Evolutionary conservation across 2,113 vertebrate genomes (phyloP).

Genomic region (Cariama cristata): DNA sequence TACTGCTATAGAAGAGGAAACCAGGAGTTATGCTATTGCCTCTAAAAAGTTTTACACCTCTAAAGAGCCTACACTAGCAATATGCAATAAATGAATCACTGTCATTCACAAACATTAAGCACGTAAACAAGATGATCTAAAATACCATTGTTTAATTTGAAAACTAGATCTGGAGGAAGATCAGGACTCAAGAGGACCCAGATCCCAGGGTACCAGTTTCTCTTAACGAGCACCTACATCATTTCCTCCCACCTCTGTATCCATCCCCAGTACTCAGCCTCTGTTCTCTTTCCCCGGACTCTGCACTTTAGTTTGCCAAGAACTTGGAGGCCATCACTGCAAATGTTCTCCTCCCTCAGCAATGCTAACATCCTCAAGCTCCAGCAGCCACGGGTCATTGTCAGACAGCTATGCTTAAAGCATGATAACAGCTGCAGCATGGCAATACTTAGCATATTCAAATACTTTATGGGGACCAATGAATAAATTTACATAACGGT

Average conservation of each 20-base stretch:
- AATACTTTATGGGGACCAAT: neutral
- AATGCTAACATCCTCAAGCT: neutral
- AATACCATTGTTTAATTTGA: neutral
- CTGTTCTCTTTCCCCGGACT: neutral
- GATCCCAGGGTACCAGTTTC: neutral
- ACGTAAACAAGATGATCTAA: neutral
- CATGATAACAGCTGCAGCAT: neutral
- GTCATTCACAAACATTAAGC: neutral
- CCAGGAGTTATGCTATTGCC: neutral
- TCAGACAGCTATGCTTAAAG: neutral
- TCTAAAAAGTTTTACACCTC: neutral
- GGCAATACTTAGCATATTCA: neutral
- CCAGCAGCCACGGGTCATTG: neutral
- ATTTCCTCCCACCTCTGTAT: neutral
- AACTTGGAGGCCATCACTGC: neutral
- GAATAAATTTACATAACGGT: neutral
- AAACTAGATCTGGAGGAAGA: neutral
- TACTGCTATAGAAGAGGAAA: neutral
- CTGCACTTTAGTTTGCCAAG: neutral
- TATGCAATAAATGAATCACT: neutral
- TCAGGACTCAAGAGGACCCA: neutral
- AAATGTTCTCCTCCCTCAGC: neutral
- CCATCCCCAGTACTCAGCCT: neutral
- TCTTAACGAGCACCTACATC: neutral
- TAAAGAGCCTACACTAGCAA: neutral